A percentile compares a stretch with the other conserved stretches of the same genome.
Conservation (phyloP, 2,797 vertebrate genomes). For the Microhierax caerulescens region DNA sequence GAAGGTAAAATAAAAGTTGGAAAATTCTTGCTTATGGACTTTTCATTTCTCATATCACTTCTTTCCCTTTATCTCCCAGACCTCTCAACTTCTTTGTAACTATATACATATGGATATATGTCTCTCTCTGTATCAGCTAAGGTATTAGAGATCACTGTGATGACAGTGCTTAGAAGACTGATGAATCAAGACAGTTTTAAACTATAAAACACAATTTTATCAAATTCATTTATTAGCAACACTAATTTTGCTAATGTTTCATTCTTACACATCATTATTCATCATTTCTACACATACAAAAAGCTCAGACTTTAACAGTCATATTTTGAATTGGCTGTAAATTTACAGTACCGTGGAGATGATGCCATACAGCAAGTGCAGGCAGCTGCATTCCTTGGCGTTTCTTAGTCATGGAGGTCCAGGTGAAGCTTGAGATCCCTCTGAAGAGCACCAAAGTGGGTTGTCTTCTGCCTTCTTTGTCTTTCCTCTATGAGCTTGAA, state of each 20-base stretch:
- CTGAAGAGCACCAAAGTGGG: neutral
- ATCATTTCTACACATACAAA: neutral
- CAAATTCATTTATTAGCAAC: neutral
- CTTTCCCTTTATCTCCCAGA: neutral
- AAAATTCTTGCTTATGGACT: neutral
- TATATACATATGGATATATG: neutral
- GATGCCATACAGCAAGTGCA: neutral
- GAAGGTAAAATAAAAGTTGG: neutral
- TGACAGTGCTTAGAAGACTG: neutral
- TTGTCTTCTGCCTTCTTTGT: neutral
- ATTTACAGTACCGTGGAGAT: neutral
- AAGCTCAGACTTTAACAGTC: neutral
- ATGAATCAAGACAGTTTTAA: neutral
- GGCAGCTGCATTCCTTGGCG: neutral
- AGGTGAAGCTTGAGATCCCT: neutral
- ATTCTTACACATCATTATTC: neutral
- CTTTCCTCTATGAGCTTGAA: neutral
- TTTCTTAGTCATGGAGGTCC: neutral
- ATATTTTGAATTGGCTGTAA: neutral
- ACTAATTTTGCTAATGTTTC: neutral
- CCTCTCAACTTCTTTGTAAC: neutral
- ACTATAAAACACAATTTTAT: neutral
- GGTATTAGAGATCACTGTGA: neutral
- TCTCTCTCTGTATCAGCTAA: neutral
- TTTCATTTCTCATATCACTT: neutral